Base-by-base conservation (phyloP, 2,888 invertebrate genomes). In the Sialis lutaria region DNA sequence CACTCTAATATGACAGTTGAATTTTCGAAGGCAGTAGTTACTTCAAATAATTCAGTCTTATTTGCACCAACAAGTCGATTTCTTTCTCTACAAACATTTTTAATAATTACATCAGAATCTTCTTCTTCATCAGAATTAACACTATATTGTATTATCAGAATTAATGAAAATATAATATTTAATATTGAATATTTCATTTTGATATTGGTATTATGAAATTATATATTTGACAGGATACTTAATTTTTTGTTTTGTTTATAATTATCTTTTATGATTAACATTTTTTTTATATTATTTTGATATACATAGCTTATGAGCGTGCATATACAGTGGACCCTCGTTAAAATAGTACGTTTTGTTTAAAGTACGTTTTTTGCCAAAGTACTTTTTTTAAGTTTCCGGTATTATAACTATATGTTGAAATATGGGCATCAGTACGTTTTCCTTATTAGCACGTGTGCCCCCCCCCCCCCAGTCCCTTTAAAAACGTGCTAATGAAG, bases 51-150 rank as follows among this genome's bases (percentile, higher is more conserved):
- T 5, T 37, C 37, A 6, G 6, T 37, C 37, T 37, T 12, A 37
- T 37, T 37, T 4, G 37, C 12, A 10, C 37, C 37, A 10, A 37
- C 12, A 10, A 37, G 12, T 50, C 68, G 60, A 40, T 66, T 61
- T 48, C 61, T 60, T 47, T 68, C 64, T 52, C 70, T 59, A 48
- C 71, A 72, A 51, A 65, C 63, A 50, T 56, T 60, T 39, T 55
- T 54, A 42, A 57, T 54, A 47, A 57, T 54, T 30, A 53, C 47
- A 41, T 52, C 49, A 13, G 54, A 52, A 33, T 55, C 51, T 32
- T 50, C 42, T 41, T 47, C 44, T 9, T 53, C 47, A 32, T 48
- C 47, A 40, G 7, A 10, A 22, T 5, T 37, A 46, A 45, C 33
- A 33, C 9, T 22, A 50, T 31, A 35, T 40, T 42, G 13, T 22